Base-by-base conservation (phyloP, 2,888 invertebrate genomes). In the Eudasyphora cyanicolor region DNA sequence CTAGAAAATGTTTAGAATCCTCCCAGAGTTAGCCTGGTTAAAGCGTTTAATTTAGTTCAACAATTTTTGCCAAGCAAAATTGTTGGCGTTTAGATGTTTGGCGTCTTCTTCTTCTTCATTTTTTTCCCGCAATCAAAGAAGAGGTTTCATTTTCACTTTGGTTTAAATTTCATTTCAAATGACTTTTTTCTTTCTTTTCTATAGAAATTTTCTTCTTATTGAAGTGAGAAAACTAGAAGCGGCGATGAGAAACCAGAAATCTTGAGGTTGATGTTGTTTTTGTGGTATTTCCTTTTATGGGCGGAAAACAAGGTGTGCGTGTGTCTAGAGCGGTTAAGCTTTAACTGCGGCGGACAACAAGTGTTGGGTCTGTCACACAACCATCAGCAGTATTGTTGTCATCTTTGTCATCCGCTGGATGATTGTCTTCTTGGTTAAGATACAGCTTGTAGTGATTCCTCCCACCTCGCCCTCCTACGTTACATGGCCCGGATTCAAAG, bases 211-310 rank as follows among this genome's bases (percentile, higher is more conserved):
- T 60, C 60, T 60, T 60, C 29, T n/a, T n/a, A n/a, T 27, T 29
- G 32, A 60, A 60, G 29, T 29, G 57, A 57, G 19, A 29, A 60
- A 57, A 60, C 21, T 21, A 60, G 14, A 60, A 60, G 14, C n/a
- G 32, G 14, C 10, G 14, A 54, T 5, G 54, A 54, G 12, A 54
- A 12, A 57, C n/a, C 45, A 14, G 14, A 57, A 24, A 21, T 45
- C 45, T 45, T 45, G 14, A n/a, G n/a, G n/a, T n/a, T n/a, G n/a
- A n/a, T n/a, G n/a, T n/a, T n/a, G n/a, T 45, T 45, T 1, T 49
- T 57, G 60, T 29, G 14, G 60, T 8, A 27, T 70, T 70, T 70
- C 51, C 62, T 45, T 75, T 35, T 82, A 42, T 75, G 49, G 62
- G 49, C 54, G 24, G 24, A 60, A 60, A 60, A 60, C 60, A 24